These are phyloP conservation scores for Conus betulinus DNA, from an alignment of 1,140 invertebrate species.

Conservation along the genomic window DNA sequence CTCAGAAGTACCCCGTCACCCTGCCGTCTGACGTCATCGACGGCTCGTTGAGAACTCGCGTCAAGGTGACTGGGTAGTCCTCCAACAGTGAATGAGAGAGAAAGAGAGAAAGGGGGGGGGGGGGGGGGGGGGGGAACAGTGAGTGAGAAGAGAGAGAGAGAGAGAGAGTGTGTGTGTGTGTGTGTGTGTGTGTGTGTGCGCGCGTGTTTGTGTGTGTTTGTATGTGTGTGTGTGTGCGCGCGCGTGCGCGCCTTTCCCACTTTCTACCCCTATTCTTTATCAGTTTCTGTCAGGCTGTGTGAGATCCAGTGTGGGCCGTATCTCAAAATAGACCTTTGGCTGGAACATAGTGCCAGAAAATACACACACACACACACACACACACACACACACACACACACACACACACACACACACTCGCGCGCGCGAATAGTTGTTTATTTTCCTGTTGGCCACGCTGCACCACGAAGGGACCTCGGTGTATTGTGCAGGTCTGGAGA, in stretches of 20 bases:
- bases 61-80: constrained; percentile 61
- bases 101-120: not conserved
- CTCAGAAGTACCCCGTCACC: constrained; percentile 3
- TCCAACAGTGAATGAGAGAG: too few species aligned
- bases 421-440: too few species aligned
- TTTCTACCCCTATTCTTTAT: not conserved
- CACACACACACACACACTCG: not conserved
- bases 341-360: too few species aligned
- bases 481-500: too few species aligned
- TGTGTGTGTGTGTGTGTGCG: not conserved
- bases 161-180: not conserved
- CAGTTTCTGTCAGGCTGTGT: not conserved
- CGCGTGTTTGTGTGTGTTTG: not conserved
- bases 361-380: too few species aligned
- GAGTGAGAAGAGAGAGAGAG: not conserved
- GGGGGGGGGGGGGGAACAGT: not conserved
- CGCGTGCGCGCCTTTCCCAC: not conserved
- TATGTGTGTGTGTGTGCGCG: not conserved
- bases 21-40: constrained; percentile 59
- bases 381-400: not conserved
- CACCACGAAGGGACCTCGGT: too few species aligned
- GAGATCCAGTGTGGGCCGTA: too few species aligned
- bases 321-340: too few species aligned
- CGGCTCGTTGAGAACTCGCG: constrained; percentile 55
- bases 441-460: too few species aligned